A percentile compares a stretch with the other conserved stretches of the same genome.
These are phyloP conservation scores for Lophura nycthemera DNA, from an alignment of 2,113 vertebrate genomes.

Conservation along the genomic window DNA sequence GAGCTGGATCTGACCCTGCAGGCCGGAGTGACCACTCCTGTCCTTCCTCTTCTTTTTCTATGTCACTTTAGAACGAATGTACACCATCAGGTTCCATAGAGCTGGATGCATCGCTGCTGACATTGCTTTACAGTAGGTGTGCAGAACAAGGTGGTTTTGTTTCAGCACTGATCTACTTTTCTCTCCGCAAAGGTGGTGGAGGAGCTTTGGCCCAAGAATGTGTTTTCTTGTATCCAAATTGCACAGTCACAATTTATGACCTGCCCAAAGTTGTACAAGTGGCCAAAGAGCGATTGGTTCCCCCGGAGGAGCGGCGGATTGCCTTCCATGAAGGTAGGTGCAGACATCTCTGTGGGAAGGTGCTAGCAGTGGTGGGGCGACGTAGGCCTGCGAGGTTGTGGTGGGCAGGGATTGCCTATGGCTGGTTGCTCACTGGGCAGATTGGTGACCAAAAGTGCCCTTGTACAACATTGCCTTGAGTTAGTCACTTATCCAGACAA, in stretches of 20 bases:
- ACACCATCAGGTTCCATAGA: not conserved
- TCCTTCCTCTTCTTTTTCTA: not conserved
- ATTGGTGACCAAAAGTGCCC: not conserved
- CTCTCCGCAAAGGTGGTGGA: constrained; percentile 81
- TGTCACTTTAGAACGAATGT: fast-evolving
- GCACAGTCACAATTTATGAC: constrained; percentile 86
- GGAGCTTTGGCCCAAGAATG: constrained; percentile 87
- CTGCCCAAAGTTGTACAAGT: constrained; percentile 80
- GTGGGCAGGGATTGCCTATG: too few relatives aligned
- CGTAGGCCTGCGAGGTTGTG: not conserved
- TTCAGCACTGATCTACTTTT: not conserved
- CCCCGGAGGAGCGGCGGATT: constrained; percentile 67
- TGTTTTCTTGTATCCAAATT: constrained; percentile 81
- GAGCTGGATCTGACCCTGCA: not conserved
- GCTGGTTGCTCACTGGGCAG: not conserved
- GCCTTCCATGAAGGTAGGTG: constrained; percentile 82
- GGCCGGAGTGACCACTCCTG: not conserved
- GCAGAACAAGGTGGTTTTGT: not conserved
- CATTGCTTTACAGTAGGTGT: fast-evolving
- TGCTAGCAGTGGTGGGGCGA: not conserved
- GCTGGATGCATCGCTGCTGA: not conserved
- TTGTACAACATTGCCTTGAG: not conserved
- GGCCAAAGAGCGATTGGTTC: constrained; percentile 79
- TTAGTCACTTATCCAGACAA: too few relatives aligned
- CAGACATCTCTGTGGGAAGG: fast-evolving